Evolutionary conservation across 2,113 vertebrate genomes (phyloP), one percentile per base, ranked within the genome.

Genomic region (Ondatra zibethicus): DNA sequence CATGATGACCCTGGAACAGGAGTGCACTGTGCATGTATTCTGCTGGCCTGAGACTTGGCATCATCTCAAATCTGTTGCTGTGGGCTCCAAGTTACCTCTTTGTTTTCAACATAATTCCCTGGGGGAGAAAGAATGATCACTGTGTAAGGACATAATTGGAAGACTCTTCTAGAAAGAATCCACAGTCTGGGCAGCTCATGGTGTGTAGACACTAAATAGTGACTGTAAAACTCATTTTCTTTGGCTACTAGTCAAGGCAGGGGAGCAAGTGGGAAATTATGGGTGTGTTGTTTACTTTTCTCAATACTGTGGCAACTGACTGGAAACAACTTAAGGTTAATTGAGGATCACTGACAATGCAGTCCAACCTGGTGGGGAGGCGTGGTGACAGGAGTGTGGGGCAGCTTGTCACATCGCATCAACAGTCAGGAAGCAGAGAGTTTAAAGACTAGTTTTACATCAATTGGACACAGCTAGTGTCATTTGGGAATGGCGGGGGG

Each of bases 121-220:
- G 39, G 17, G 36, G 81, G 55, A 84, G 9, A 14, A 45, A 23
- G 33, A 87, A 78, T 77, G 50, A 50, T 45, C 23, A 13, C 61
- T 23, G 42, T 21, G 63, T 66, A 66, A 80, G 14, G 77, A 52
- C 17, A 52, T 50, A 80, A 52, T 50, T 31, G 9, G 47, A 85
- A 89, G 72, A 65, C 52, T 95, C 47, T 92, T 75, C 81, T 27
- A 84, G 36, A 97, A 77, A 55, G 91, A 45, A 75, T 31, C 3
- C 3, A 52, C 47, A 39, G 33, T 84, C 91, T 78, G 89, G 89
- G 52, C 63, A 55, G 55, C 29, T 61, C 61, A 21, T 65, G 63
- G 33, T n/a, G 42, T 31, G 52, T 55, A 63, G 65, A 23, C 36
- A 25, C 72, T 50, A 39, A 55, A 70, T 63, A 70, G 23, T 65